phyloP scores from a whole-genome alignment of 2,888 invertebrate genomes.

The Eumacrocentrus americanus region DNA sequence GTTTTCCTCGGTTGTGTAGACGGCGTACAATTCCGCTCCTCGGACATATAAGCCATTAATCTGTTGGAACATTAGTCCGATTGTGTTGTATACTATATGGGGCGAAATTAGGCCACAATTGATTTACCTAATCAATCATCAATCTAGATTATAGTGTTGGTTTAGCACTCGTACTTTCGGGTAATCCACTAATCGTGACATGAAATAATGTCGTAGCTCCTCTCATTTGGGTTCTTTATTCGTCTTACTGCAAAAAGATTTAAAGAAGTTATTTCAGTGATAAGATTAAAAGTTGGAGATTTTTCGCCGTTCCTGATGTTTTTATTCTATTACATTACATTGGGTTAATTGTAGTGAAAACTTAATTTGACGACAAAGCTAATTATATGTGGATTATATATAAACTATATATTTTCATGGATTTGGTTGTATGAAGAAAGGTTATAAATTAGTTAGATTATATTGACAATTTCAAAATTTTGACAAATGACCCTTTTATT shows the following conservation, averaged over 20 bases:
- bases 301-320: not conserved
- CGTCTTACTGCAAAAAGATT: not conserved
- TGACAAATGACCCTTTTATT: too few species aligned
- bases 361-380: not conserved
- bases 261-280: not conserved
- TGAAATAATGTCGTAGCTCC: not conserved
- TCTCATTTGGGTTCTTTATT: not conserved
- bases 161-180: not conserved
- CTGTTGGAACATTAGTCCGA: not conserved
- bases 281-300: not conserved
- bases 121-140: slow-evolving; percentile 25
- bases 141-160: slow-evolving; percentile 6
- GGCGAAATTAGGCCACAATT: not conserved
- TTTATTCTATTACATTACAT: not conserved
- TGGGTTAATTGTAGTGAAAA: not conserved
- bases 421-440: too few species aligned
- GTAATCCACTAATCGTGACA: slow-evolving; percentile 14
- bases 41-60: too few species aligned
- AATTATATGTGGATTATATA: too few species aligned
- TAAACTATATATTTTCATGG: too few species aligned
- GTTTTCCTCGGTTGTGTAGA: too few species aligned
- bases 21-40: too few species aligned
- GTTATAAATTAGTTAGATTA: too few species aligned
- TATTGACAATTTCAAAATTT: too few species aligned
- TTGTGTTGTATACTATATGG: not conserved